These are phyloP conservation scores for Siniperca undulata DNA, from an alignment of 2,797 vertebrate species.

Conservation along the genomic window DNA sequence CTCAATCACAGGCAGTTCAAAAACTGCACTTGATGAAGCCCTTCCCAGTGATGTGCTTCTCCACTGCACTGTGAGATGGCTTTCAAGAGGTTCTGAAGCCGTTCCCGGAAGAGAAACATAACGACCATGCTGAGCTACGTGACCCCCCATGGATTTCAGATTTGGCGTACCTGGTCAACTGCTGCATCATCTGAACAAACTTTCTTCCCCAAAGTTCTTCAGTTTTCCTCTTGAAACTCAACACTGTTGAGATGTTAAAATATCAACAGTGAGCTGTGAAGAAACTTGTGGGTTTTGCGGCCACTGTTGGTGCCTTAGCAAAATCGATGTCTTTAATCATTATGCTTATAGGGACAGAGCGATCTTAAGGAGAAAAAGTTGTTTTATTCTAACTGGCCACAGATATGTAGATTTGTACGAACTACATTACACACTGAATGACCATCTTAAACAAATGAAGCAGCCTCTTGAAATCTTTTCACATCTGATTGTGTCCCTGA, in stretches of 20 bases:
- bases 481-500: constrained; percentile 20
- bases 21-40: background rate
- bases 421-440: background rate
- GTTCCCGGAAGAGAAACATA: background rate
- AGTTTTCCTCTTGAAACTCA: too few species aligned
- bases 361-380: too few species aligned
- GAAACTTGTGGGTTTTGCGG: too few species aligned
- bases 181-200: too few species aligned
- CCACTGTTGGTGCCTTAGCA: too few species aligned
- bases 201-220: too few species aligned
- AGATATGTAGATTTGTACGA: background rate
- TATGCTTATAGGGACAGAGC: too few species aligned
- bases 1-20: background rate
- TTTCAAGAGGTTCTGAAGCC: background rate
- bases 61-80: background rate
- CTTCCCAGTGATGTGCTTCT: background rate
- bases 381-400: too few species aligned
- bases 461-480: constrained; percentile 6
- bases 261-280: too few species aligned
- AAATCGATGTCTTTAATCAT: too few species aligned
- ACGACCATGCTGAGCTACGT: background rate
- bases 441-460: background rate
- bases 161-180: background rate
- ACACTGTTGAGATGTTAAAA: too few species aligned
- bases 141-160: background rate